Percentiles rank a stretch among this genome's conserved stretches.
These are phyloP conservation scores for Callithrix jacchus DNA, from an alignment of 2,113 vertebrate genomes.

Conservation along the genomic window DNA sequence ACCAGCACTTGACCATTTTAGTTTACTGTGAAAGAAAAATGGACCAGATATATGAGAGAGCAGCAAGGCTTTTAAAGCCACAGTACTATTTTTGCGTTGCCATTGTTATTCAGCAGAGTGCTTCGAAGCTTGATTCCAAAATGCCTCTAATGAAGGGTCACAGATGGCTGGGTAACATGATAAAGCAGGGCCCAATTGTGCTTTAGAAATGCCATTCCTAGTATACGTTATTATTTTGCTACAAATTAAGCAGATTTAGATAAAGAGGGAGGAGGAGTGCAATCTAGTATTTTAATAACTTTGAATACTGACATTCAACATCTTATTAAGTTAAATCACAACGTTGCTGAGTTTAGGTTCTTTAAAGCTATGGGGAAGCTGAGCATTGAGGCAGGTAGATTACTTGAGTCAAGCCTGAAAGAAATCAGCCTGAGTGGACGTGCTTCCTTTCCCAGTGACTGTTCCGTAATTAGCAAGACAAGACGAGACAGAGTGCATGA, in stretches of 20 bases:
- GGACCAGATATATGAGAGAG: background rate
- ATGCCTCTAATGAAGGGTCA: slow-evolving; percentile 55
- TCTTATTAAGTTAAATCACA: background rate
- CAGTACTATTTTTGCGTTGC: slow-evolving; percentile 34
- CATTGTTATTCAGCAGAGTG: slow-evolving; percentile 38
- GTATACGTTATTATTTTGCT: slow-evolving; percentile 35
- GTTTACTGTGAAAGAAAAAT: slow-evolving; percentile 23
- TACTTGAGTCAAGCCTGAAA: background rate
- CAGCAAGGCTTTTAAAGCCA: slow-evolving; percentile 58
- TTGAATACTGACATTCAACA: background rate
- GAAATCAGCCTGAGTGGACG: background rate
- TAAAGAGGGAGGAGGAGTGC: background rate
- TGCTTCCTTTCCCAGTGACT: background rate
- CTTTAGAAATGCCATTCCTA: background rate
- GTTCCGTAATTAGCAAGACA: background rate
- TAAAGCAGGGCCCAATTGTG: background rate
- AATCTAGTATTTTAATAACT: slow-evolving; percentile 33
- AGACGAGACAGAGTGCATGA: background rate
- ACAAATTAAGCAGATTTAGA: slow-evolving; percentile 18
- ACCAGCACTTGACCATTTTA: slow-evolving; percentile 2
- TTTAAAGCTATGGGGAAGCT: background rate
- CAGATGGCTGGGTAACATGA: slow-evolving; percentile 53
- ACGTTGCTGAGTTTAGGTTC: background rate
- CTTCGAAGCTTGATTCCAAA: slow-evolving; percentile 27
- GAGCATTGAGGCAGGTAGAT: background rate